A percentile compares a stretch with the other conserved stretches of the same genome.
Conservation (phyloP, 2,797 vertebrate genomes). For the Lagorchestes hirsutus region DNA sequence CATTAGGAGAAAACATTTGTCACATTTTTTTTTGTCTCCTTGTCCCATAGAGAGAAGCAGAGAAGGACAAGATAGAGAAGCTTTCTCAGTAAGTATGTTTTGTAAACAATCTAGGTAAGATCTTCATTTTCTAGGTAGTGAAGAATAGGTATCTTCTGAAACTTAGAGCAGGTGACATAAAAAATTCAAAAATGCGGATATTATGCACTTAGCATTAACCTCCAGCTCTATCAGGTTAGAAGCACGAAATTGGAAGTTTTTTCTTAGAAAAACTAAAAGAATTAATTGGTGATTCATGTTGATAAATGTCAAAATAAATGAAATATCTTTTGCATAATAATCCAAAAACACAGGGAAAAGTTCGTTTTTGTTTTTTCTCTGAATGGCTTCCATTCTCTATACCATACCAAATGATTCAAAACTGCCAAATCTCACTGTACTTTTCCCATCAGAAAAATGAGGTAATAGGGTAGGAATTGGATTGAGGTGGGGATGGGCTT, state of each 20-base stretch:
- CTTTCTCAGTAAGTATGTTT: conserved; percentile 34
- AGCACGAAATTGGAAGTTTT: not conserved
- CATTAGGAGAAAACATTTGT: not conserved
- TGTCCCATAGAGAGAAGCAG: conserved; percentile 28
- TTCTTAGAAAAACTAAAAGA: not conserved
- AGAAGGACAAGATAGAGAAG: conserved; percentile 29
- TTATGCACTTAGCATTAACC: conserved; percentile 34
- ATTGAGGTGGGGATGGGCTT: not conserved
- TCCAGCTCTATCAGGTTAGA: not conserved
- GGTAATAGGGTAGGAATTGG: not conserved
- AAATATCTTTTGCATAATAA: conserved; percentile 57
- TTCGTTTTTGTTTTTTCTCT: conserved; percentile 49
- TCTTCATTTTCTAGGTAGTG: conserved; percentile 30
- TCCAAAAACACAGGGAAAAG: conserved; percentile 39
- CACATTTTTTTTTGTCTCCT: conserved; percentile 50
- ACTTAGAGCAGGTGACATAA: conserved; percentile 44
- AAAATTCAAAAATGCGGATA: conserved; percentile 46
- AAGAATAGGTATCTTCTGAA: conserved; percentile 47
- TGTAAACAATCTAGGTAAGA: conserved; percentile 8
- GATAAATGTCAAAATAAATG: conserved; percentile 59
- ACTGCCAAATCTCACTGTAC: not conserved
- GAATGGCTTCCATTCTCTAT: conserved; percentile 3
- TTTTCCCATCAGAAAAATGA: not conserved
- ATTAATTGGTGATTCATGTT: conserved; percentile 57
- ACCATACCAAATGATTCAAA: not conserved